Evolutionary conservation across 2,888 invertebrate species (phyloP), one percentile per base, ranked within the genome.

Genomic region (Barypeithes pellucidus): DNA sequence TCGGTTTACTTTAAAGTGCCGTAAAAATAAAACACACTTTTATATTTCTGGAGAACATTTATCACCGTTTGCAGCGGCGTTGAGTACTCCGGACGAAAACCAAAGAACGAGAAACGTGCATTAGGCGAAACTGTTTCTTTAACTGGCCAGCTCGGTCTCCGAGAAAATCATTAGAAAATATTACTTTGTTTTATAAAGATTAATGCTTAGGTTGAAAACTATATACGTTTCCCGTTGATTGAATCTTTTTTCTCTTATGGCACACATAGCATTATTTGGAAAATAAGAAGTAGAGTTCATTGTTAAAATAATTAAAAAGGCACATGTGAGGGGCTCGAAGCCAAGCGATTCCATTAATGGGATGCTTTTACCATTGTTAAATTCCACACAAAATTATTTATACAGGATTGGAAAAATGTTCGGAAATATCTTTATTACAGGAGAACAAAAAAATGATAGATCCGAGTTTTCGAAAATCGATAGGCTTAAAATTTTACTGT

Each of bases 151-250:
- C 68, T 33, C 41, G 45, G 60, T 62, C 69, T 67, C 52, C 60
- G 61, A 43, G 67, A 57, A 41, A 24, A 72, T 75, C 72, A 75
- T 75, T 75, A 75, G 75, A 75, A 75, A 75, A 75, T 75, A 75
- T 75, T 72, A 72, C 75, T 68, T 70, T 72, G 72, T 75, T 75
- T 74, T 72, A 75, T 75, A 68, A 68, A 75, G 75, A 75, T 75
- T 72, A 72, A 75, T 72, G 75, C 50, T 67, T 50, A n/a, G 16
- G 43, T 4, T 20, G 50, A 16, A 45, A 54, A 59, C 47, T 67
- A 22, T 57, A 57, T 52, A 59, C 66, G 67, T 65, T 62, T 52
- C 57, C 20, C 2, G 65, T 63, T 63, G 68, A 73, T 73, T 73
- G 63, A 67, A 62, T 63, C 39, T 69, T 73, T 65, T n/a, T 63